phyloP scores from a whole-genome alignment of 2,888 invertebrate genomes.

The Hypomecis punctinalis region DNA sequence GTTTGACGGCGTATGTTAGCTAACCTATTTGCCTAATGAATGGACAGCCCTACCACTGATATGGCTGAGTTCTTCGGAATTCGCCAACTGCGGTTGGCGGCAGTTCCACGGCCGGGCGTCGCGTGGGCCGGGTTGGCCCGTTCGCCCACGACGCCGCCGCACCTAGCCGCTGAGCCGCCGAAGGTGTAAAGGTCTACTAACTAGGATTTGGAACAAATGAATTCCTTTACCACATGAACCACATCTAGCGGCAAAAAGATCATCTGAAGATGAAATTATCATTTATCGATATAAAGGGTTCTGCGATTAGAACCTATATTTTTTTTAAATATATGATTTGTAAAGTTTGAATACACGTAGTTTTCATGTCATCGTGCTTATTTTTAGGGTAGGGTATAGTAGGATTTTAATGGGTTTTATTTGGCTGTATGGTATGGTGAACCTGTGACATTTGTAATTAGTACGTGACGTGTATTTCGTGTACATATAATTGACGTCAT shows the following conservation, averaged over 20 bases:
- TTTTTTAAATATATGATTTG: no score
- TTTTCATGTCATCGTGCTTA: no score
- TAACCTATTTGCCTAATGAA: background rate
- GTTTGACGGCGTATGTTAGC: background rate
- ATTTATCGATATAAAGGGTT: background rate
- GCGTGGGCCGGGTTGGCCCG: constrained; percentile 67
- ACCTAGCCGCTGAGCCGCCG: constrained; percentile 72
- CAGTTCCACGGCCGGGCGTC: constrained; percentile 55
- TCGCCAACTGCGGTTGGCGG: constrained; percentile 61
- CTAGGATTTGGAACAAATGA: constrained; percentile 23
- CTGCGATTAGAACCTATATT: no score
- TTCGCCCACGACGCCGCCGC: constrained; percentile 76
- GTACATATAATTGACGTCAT: no score
- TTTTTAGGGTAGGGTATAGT: no score
- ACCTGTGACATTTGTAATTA: no score
- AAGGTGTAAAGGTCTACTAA: constrained; percentile 57
- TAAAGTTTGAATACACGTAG: no score
- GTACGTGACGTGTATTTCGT: no score
- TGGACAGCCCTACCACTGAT: constrained; percentile 55
- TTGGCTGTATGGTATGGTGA: no score
- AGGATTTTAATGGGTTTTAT: no score
- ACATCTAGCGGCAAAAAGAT: background rate
- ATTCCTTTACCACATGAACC: constrained; percentile 15
- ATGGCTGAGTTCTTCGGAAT: constrained; percentile 71
- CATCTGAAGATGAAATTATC: background rate